phyloP scores from a whole-genome alignment of 2,888 invertebrate species.

The Phyllotreta cruciferae region DNA sequence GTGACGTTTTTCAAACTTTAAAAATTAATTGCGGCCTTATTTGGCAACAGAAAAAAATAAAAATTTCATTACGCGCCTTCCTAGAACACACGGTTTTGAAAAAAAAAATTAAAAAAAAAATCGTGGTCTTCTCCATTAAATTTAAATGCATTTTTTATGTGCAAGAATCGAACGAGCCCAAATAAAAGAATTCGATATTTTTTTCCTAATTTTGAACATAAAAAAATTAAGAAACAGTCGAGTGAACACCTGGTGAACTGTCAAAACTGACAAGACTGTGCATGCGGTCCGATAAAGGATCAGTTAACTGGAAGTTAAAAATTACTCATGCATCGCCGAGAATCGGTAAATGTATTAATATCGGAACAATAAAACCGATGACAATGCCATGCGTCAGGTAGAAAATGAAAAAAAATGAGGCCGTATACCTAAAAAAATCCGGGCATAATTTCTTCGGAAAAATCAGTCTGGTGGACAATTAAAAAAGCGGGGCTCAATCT shows the following conservation, averaged over 20 bases:
- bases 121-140: no score
- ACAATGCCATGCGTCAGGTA: conserved; percentile 28
- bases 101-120: no score
- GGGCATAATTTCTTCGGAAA: conserved; percentile 36
- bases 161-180: no score
- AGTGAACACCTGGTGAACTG: conserved; percentile 12
- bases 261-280: conserved; percentile 26
- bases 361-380: conserved; percentile 21
- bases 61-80: no score
- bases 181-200: conserved; percentile 1
- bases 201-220: conserved; percentile 6
- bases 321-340: conserved; percentile 22
- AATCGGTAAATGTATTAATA: conserved; percentile 21
- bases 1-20: no score
- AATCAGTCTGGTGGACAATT: conserved; percentile 58
- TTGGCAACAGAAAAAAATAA: no score
- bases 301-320: conserved; percentile 31
- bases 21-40: no score
- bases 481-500: conserved; percentile 58
- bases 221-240: conserved; percentile 14
- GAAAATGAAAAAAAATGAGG: conserved; percentile 20
- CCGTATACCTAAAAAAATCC: conserved; percentile 46
- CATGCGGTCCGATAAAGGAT: conserved; percentile 22
- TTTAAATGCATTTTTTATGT: no score
- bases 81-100: no score